Evolutionary conservation across 2,888 invertebrate genomes (phyloP).

Genomic region (Drosophila hamatofila): DNA sequence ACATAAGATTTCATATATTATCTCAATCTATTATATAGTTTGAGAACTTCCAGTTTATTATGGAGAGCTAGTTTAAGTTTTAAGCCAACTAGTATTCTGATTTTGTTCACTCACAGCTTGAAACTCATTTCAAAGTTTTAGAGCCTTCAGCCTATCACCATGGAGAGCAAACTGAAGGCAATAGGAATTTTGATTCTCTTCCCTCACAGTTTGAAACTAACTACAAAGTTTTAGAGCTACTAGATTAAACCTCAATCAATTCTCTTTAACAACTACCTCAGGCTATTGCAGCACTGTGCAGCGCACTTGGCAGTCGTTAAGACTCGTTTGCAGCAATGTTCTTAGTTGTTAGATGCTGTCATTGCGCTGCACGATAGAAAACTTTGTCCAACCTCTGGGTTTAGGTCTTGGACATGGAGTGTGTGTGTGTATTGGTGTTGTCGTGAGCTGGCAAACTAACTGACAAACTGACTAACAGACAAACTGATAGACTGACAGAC

Average conservation of each 20-base stretch:
- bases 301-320: slow-evolving; percentile 2
- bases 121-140: not conserved
- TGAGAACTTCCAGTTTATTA: not conserved
- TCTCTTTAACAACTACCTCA: not conserved
- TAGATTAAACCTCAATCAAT: not conserved
- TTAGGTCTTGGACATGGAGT: slow-evolving; percentile 12
- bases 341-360: slow-evolving; percentile 61
- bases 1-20: too few relatives aligned
- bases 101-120: not conserved
- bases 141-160: too few relatives aligned
- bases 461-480: slow-evolving; percentile 37
- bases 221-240: not conserved
- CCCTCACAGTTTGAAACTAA: not conserved
- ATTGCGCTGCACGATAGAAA: slow-evolving; percentile 71
- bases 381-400: slow-evolving; percentile 21
- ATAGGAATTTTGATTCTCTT: too few relatives aligned
- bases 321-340: slow-evolving; percentile 12
- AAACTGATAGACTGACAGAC: slow-evolving; percentile 41
- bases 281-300: not conserved
- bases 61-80: not conserved
- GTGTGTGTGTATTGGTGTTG: slow-evolving; percentile 31
- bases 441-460: slow-evolving; percentile 57
- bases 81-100: not conserved
- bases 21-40: not conserved
- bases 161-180: too few relatives aligned